Conservation (phyloP, 2,797 vertebrate genomes). For the Eupleurogrammus muticus region DNA sequence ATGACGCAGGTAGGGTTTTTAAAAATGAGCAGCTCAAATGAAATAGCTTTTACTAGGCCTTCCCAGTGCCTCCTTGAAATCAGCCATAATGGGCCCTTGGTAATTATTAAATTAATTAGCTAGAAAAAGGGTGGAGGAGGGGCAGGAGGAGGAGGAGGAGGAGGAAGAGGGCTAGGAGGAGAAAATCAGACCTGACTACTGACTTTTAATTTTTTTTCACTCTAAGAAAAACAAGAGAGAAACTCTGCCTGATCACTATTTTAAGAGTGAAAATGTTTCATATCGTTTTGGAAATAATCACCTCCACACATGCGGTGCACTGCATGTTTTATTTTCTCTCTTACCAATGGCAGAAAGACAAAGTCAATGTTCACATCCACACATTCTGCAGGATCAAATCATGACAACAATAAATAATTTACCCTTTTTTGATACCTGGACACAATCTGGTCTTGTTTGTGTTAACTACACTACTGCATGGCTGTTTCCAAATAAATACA, state of each 20-base stretch:
- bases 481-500: background rate
- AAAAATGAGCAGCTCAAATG: slow-evolving; percentile 70
- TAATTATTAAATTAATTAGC: slow-evolving; percentile 80
- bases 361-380: background rate
- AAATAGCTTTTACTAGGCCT: slow-evolving; percentile 82
- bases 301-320: background rate
- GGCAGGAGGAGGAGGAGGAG: too few species aligned
- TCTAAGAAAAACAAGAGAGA: slow-evolving; percentile 10
- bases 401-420: background rate
- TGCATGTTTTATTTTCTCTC: background rate
- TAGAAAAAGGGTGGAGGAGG: slow-evolving; percentile 44
- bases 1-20: slow-evolving; percentile 12
- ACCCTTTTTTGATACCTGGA: too few species aligned
- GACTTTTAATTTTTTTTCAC: slow-evolving; percentile 41
- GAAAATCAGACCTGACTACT: slow-evolving; percentile 26
- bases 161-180: too few species aligned
- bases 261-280: background rate
- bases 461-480: background rate
- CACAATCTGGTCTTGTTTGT: background rate
- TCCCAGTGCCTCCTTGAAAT: slow-evolving; percentile 79
- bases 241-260: slow-evolving; percentile 18
- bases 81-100: slow-evolving; percentile 76
- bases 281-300: background rate
- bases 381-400: background rate
- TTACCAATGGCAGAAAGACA: slow-evolving; percentile 1